Percentiles rank a stretch among this genome's conserved stretches.
Conservation (phyloP, 2,888 invertebrate species). For the Camponotus fellah region DNA sequence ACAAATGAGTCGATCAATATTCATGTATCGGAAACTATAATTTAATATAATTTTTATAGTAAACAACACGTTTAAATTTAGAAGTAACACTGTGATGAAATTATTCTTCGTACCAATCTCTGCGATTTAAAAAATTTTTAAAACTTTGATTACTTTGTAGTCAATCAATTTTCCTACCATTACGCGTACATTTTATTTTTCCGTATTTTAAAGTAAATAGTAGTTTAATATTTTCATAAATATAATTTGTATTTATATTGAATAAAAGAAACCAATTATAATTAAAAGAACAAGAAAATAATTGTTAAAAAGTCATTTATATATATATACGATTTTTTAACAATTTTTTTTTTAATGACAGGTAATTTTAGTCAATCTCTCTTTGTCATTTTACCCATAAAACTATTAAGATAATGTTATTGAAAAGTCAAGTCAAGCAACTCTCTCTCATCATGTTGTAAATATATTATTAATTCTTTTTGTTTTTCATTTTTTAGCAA, state of each 20-base stretch:
- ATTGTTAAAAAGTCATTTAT: neutral
- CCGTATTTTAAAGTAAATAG: neutral
- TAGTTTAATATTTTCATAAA: neutral
- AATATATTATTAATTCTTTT: slow-evolving; percentile 7
- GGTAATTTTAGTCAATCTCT: neutral
- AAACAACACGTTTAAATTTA: neutral
- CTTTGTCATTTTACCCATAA: neutral
- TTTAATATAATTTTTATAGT: neutral
- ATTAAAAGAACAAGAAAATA: neutral
- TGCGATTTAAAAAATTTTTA: neutral
- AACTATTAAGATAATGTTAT: neutral
- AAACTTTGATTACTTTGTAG: neutral
- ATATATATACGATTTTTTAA: neutral
- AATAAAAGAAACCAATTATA: too few relatives aligned
- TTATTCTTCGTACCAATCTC: neutral
- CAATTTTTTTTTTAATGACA: neutral
- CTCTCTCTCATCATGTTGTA: neutral
- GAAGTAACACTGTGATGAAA: neutral
- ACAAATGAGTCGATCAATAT: slow-evolving; percentile 29
- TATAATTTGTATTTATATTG: neutral
- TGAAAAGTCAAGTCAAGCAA: neutral
- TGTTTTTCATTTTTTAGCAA: too few relatives aligned
- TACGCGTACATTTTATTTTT: neutral
- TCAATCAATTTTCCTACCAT: neutral
- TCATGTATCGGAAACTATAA: neutral